Evolutionary conservation across 2,113 vertebrate species (phyloP).

Genomic region (Sterna hirundo): DNA sequence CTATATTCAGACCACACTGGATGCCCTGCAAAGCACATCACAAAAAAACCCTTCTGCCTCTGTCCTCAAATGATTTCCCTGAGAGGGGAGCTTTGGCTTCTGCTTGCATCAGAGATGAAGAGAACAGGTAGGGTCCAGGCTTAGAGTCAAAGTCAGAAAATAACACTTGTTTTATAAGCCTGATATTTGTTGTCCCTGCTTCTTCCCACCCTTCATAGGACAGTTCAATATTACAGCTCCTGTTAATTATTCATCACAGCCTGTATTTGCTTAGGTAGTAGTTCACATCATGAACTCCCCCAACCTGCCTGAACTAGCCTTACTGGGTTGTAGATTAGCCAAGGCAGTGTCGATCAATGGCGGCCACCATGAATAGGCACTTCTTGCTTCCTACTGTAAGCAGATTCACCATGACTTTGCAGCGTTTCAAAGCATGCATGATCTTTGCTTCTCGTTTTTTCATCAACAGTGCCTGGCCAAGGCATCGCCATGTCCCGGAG

Average conservation of each 20-base stretch:
- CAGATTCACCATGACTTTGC: neutral
- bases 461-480: fast-evolving
- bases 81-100: neutral
- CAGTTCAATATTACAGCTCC: neutral
- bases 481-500: fast-evolving
- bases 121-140: neutral
- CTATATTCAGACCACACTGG: neutral
- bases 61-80: neutral
- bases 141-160: neutral
- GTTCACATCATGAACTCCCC: neutral
- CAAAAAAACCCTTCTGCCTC: neutral
- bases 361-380: neutral
- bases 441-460: neutral
- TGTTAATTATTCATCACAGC: conserved; percentile 56
- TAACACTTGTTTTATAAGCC: neutral
- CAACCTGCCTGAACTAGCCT: neutral
- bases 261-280: neutral
- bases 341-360: neutral
- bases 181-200: neutral
- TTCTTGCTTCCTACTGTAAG: neutral
- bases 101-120: neutral
- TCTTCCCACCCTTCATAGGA: neutral
- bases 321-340: neutral
- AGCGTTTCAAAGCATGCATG: fast-evolving
- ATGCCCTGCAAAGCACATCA: neutral